These are phyloP conservation scores for Celastrina argiolus DNA, from an alignment of 2,888 invertebrate species.

Conservation along the genomic window DNA sequence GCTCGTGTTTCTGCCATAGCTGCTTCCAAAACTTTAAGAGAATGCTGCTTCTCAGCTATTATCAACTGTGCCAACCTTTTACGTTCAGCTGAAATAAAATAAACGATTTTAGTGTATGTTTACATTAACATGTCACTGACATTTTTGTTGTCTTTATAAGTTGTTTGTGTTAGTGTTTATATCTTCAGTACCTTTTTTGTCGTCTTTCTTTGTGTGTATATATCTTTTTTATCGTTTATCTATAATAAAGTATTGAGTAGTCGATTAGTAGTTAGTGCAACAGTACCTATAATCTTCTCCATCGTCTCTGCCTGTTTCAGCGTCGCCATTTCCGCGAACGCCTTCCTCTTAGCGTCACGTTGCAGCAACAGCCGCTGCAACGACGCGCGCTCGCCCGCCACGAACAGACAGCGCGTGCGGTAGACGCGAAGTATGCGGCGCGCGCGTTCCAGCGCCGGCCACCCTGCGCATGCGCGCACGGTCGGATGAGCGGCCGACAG, in stretches of 20 bases:
- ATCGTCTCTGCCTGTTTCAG: conserved; percentile 71
- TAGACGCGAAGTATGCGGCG: conserved; percentile 70
- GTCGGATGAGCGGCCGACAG: conserved; percentile 74
- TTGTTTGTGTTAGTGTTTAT: too few species aligned
- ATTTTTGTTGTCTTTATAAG: too few species aligned
- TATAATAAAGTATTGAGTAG: too few species aligned
- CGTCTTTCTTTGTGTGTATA: too few species aligned
- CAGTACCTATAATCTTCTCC: conserved; percentile 50
- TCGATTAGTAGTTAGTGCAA: too few species aligned
- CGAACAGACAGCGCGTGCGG: conserved; percentile 68
- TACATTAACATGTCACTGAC: too few species aligned
- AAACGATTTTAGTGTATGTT: neutral
- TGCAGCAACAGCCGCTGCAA: conserved; percentile 71
- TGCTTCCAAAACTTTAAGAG: conserved; percentile 61
- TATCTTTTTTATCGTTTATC: too few species aligned
- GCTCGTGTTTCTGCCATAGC: conserved; percentile 70
- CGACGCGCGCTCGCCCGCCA: conserved; percentile 70
- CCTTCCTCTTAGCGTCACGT: conserved; percentile 63
- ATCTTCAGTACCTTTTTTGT: too few species aligned
- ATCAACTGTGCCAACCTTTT: conserved; percentile 67
- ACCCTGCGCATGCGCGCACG: conserved; percentile 73
- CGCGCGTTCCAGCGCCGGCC: conserved; percentile 68
- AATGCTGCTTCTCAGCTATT: conserved; percentile 69
- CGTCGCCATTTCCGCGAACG: conserved; percentile 72
- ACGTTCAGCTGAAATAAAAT: conserved; percentile 56